These are phyloP conservation scores for human DNA, from an alignment of 2,113 vertebrate genomes.

Conservation along the genomic window GRCh38 chr13:78834501-78835000, in stretches of 20 bases:
- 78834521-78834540: not conserved
- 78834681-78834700: not conserved
- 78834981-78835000: conserved; percentile 36
- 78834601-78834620: not conserved
- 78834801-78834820: not conserved
- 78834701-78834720: not conserved
- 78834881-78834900: not conserved
- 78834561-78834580: not conserved
- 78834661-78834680: conserved; percentile 1
- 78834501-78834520: not conserved
- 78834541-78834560: not conserved
- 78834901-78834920: conserved; percentile 4
- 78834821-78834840: not conserved
- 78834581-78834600: not conserved
- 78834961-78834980: conserved; percentile 35
- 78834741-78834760: conserved; percentile 11
- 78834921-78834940: not conserved
- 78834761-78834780: not conserved
- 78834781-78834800: not conserved
- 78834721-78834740: conserved; percentile 40
- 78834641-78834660: not conserved
- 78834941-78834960: not conserved
- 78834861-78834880: not conserved
- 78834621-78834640: not conserved
- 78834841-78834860: not conserved